Conservation (phyloP, 2,113 vertebrate species). For the Microcebus jonahi region DNA sequence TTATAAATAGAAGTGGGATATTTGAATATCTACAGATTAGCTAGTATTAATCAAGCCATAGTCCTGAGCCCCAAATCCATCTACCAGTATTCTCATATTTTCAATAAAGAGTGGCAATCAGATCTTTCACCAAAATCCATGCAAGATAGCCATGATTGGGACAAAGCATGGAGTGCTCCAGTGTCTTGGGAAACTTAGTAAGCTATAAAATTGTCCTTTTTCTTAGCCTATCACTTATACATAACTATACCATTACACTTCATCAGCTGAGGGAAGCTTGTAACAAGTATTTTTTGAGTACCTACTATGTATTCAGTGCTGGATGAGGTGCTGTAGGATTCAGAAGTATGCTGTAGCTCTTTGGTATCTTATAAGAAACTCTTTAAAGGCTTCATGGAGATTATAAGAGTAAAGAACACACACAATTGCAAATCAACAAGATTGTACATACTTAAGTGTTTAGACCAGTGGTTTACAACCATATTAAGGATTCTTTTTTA, state of each 20-base stretch:
- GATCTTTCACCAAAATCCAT: background rate
- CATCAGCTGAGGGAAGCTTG: background rate
- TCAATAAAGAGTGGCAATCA: background rate
- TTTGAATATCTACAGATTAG: background rate
- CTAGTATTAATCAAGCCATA: background rate
- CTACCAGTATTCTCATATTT: constrained; percentile 18
- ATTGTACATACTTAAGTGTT: background rate
- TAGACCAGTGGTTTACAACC: background rate
- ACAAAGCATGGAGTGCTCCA: background rate
- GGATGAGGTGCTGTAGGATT: background rate
- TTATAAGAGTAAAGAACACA: background rate
- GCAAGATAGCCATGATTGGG: background rate
- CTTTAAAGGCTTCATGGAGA: background rate
- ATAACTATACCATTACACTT: background rate
- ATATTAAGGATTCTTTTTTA: constrained; percentile 14
- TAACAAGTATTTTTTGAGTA: background rate
- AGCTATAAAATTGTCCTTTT: background rate
- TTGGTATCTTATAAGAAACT: background rate
- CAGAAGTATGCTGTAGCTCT: background rate
- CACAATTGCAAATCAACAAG: background rate
- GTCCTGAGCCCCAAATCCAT: background rate
- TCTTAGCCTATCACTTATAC: background rate
- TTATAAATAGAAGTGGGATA: constrained; percentile 14
- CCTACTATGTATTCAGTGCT: background rate
- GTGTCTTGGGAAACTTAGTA: background rate